Conservation (phyloP, 2,888 invertebrate genomes). For the Lottia gigantea region DNA sequence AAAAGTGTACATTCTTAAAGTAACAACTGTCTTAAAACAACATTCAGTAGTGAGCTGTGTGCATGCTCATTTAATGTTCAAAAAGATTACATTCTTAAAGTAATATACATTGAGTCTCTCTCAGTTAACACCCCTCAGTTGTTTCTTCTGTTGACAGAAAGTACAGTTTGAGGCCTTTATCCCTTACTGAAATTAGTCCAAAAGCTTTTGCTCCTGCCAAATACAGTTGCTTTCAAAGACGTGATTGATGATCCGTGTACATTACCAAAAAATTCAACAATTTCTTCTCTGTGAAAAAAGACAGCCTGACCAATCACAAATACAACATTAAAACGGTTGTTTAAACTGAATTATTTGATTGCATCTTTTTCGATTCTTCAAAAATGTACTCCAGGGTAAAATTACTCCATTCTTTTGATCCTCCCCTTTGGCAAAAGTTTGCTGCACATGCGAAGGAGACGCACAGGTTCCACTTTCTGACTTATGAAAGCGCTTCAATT, state of each 20-base stretch:
- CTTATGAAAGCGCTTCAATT: constrained; percentile 25
- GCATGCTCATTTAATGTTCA: too few species aligned
- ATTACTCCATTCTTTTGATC: constrained; percentile 31
- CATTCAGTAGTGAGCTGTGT: too few species aligned
- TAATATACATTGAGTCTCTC: too few species aligned
- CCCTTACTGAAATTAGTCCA: constrained; percentile 32
- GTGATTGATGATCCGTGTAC: constrained; percentile 25
- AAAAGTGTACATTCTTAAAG: too few species aligned
- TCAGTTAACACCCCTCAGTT: too few species aligned
- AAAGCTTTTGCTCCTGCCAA: constrained; percentile 36
- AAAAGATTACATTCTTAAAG: too few species aligned
- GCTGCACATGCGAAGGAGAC: constrained; percentile 22
- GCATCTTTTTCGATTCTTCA: constrained; percentile 16
- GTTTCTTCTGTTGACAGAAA: too few species aligned
- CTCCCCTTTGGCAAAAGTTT: constrained; percentile 33
- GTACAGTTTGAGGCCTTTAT: too few species aligned
- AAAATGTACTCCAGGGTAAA: constrained; percentile 24
- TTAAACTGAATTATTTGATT: constrained; percentile 27
- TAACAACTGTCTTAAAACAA: too few species aligned
- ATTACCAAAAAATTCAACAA: constrained; percentile 25
- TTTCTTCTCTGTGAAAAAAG: constrained; percentile 26
- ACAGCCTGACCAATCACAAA: constrained; percentile 29
- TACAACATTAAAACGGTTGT: constrained; percentile 36
- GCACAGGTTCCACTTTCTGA: constrained; percentile 28
- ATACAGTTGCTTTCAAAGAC: constrained; percentile 31